phyloP scores from a whole-genome alignment of 2,888 invertebrate genomes.

The Meiosimyza decipiens region DNA sequence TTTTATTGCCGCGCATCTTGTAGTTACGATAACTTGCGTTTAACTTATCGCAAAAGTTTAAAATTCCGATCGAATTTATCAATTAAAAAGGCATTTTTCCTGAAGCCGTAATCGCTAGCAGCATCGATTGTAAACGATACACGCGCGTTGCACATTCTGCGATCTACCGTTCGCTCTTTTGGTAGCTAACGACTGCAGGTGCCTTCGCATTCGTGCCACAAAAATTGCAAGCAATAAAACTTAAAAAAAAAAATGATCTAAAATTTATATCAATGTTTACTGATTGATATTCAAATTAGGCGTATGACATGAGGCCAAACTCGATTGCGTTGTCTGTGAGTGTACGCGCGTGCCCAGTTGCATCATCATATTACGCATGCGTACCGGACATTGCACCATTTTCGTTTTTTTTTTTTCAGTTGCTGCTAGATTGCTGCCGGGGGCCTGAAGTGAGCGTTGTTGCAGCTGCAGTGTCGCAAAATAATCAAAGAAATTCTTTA shows the following conservation, averaged over 20 bases:
- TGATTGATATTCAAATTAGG: conserved; percentile 49
- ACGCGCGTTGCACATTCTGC: conserved; percentile 1
- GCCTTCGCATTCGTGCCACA: conserved; percentile 18
- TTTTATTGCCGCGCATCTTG: not conserved
- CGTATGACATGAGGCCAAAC: conserved; percentile 44
- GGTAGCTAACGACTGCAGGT: conserved; percentile 36
- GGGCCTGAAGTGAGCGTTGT: too few relatives aligned
- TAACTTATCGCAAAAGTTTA: conserved; percentile 46
- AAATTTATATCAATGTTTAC: conserved; percentile 34
- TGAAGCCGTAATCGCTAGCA: conserved; percentile 20
- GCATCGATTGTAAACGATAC: conserved; percentile 2
- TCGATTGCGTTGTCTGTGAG: not conserved
- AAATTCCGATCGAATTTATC: conserved; percentile 49
- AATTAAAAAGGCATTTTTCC: conserved; percentile 46
- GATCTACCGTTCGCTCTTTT: not conserved
- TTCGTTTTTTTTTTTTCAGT: not conserved
- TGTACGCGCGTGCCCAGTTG: not conserved
- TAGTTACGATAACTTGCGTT: conserved; percentile 41
- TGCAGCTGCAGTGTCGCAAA: too few relatives aligned
- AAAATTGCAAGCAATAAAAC: not conserved
- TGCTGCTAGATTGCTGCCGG: too few relatives aligned
- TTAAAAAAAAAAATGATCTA: not conserved
- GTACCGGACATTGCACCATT: conserved; percentile 18
- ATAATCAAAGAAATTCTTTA: too few relatives aligned
- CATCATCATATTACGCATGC: conserved; percentile 23